phyloP scores from a whole-genome alignment of 2,888 invertebrate genomes.

The Calephelis perditalis region DNA sequence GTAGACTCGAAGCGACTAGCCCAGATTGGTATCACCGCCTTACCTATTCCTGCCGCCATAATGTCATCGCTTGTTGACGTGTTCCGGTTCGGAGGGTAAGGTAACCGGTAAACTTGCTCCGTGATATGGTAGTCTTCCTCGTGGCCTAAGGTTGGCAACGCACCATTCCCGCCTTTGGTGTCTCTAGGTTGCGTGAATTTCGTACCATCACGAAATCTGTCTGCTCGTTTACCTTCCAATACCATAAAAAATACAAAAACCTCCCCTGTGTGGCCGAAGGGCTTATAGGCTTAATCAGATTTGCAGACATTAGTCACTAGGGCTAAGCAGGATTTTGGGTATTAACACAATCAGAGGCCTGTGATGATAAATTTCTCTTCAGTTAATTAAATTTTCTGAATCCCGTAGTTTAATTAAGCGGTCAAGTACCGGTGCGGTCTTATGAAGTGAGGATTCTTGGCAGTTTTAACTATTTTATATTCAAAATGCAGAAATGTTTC shows the following conservation, averaged over 20 bases:
- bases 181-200: too few species aligned
- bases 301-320: not conserved
- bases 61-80: too few species aligned
- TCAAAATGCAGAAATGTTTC: not conserved
- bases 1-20: too few species aligned
- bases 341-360: not conserved
- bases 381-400: not conserved
- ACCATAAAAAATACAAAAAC: constrained; percentile 14
- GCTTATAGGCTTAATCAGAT: not conserved
- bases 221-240: too few species aligned
- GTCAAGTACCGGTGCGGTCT: not conserved
- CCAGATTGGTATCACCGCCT: too few species aligned
- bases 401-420: not conserved
- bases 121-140: too few species aligned
- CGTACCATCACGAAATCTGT: too few species aligned
- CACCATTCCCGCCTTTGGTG: too few species aligned
- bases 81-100: too few species aligned
- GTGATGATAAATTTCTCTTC: not conserved
- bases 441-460: not conserved
- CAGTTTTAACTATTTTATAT: not conserved
- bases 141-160: too few species aligned
- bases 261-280: constrained; percentile 30
- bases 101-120: too few species aligned
- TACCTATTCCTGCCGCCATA: too few species aligned
- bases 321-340: not conserved